phyloP scores from a whole-genome alignment of 2,113 vertebrate species.

The Micronisus gabar region DNA sequence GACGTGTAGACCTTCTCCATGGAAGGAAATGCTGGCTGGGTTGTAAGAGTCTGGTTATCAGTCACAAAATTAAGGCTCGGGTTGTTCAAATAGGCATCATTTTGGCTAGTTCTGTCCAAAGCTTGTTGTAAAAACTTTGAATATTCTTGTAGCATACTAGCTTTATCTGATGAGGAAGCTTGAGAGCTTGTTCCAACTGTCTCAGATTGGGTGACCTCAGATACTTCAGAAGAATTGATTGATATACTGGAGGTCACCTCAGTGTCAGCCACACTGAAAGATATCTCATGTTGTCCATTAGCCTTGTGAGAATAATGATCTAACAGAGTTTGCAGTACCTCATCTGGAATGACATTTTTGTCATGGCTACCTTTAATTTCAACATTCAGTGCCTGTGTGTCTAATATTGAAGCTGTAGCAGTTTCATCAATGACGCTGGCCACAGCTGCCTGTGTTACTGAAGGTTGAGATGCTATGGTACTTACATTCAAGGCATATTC shows the following conservation, averaged over 20 bases:
- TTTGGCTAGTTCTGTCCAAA: conserved; percentile 98
- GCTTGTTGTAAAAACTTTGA: conserved; percentile 98
- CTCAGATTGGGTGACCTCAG: conserved; percentile 85
- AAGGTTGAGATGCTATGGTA: conserved; percentile 88
- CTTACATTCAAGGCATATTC: conserved; percentile 90
- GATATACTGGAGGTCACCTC: conserved; percentile 98
- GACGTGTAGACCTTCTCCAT: conserved; percentile 92
- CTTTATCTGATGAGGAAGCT: conserved; percentile 89
- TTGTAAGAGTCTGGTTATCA: conserved; percentile 89
- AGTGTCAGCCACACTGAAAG: conserved; percentile 91
- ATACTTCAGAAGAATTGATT: conserved; percentile 93
- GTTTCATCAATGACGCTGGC: conserved; percentile 90
- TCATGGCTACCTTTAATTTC: conserved; percentile 92
- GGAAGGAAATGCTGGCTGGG: conserved; percentile 90
- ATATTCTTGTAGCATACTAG: conserved; percentile 96
- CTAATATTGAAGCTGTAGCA: conserved; percentile 87
- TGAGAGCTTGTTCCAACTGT: conserved; percentile 83
- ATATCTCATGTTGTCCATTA: conserved; percentile 94
- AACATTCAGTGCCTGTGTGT: conserved; percentile 85
- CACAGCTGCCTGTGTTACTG: conserved; percentile 88
- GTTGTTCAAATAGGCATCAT: conserved; percentile 97
- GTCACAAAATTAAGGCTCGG: conserved; percentile 94
- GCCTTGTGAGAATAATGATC: conserved; percentile 98
- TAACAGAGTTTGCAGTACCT: conserved; percentile 94
- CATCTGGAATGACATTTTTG: conserved; percentile 94